A percentile compares a stretch with the other conserved stretches of the same genome.
Conservation (phyloP, 2,113 vertebrate species). For the Hiodon alosoides region DNA sequence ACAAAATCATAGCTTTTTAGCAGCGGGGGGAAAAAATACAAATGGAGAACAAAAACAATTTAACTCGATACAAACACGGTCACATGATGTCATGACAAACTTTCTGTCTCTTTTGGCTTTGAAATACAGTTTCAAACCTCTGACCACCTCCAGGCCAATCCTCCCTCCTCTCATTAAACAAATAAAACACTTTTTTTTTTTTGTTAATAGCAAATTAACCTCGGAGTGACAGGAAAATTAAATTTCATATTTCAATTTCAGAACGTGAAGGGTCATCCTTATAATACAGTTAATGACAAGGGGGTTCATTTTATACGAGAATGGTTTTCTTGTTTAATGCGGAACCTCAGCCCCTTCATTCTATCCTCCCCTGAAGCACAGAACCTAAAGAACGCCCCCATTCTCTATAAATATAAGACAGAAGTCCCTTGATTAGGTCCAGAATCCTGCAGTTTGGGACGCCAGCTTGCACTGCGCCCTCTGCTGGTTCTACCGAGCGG, state of each 20-base stretch:
- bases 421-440: conserved; percentile 3
- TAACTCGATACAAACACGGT: conserved; percentile 61
- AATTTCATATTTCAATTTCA: background rate
- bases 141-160: conserved; percentile 51
- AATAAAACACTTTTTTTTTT: conserved; percentile 48
- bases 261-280: background rate
- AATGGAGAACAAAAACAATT: conserved; percentile 50
- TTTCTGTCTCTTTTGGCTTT: conserved; percentile 74
- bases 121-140: conserved; percentile 79
- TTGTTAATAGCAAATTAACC: conserved; percentile 31
- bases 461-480: conserved; percentile 34
- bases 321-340: background rate
- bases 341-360: conserved; percentile 36
- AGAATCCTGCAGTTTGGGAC: conserved; percentile 41
- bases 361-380: conserved; percentile 36
- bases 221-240: conserved; percentile 6
- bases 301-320: background rate
- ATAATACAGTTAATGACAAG: background rate
- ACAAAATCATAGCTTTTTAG: conserved; percentile 96
- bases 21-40: conserved; percentile 81
- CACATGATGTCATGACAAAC: conserved; percentile 77
- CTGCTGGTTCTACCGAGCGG: background rate
- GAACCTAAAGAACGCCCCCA: conserved; percentile 16
- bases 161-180: conserved; percentile 44
- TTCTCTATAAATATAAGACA: conserved; percentile 26